These are phyloP conservation scores for Idris sp. DNA, from an alignment of 1,140 invertebrate species.

Conservation along the genomic window DNA sequence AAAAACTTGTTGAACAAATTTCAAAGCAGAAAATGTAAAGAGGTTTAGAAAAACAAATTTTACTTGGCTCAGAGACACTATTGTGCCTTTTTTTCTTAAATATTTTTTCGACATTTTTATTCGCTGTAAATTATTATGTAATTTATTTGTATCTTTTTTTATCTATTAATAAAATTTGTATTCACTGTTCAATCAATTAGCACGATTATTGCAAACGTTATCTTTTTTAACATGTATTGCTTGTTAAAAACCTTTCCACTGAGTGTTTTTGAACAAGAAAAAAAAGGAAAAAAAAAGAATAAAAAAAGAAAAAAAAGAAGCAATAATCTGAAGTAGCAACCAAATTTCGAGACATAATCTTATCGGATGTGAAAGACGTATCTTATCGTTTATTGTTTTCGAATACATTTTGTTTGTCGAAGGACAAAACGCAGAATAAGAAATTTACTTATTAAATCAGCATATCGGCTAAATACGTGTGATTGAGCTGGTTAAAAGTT, in stretches of 20 bases:
- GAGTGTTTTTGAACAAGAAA: constrained; percentile 5
- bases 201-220: constrained; percentile 22
- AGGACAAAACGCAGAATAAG: constrained; percentile 41
- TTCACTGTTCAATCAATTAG: constrained; percentile 32
- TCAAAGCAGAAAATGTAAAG: too few species aligned
- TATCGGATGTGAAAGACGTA: constrained; percentile 67
- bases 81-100: too few species aligned
- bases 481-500: constrained; percentile 30
- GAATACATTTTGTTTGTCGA: constrained; percentile 64
- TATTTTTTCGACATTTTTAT: too few species aligned
- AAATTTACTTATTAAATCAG: constrained; percentile 44
- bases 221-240: too few species aligned
- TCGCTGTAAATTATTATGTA: too few species aligned
- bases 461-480: constrained; percentile 35
- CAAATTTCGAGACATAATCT: constrained; percentile 67
- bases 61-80: too few species aligned
- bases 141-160: too few species aligned
- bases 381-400: constrained; percentile 75
- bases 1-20: too few species aligned
- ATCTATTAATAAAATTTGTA: too few species aligned
- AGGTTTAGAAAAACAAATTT: too few species aligned
- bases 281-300: background rate
- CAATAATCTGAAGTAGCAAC: constrained; percentile 55
- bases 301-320: constrained; percentile 37
- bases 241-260: too few species aligned